Base-by-base conservation (phyloP, 2,113 vertebrate species). In the Puffinus mauretanicus region DNA sequence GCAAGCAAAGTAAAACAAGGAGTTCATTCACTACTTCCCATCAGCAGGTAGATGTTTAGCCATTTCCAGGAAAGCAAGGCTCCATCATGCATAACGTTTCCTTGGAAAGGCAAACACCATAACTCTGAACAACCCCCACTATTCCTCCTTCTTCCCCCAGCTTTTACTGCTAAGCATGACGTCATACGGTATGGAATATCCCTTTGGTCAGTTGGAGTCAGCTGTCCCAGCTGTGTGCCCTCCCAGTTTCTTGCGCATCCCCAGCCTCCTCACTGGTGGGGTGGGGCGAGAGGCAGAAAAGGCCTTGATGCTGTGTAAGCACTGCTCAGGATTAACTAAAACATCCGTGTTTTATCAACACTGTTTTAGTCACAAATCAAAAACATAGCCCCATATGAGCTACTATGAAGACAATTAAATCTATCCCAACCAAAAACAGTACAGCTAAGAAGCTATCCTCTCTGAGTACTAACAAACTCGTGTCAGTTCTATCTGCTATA, bases 31-130 rank as follows among this genome's bases (percentile, higher is more conserved):
- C 25, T 15, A 3, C 8, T 75, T 61, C 25, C 24, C 44, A 34
- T 55, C 38, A n/a, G 21, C 49, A 70, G 27, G 18, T 10, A 62
- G 21, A 5, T 29, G 21, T 13, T 61, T 13, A 61, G n/a, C 20
- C 7, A 19, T 75, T n/a, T 54, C 66, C 44, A n/a, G 57, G 25
- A 51, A 83, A 82, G 4, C 8, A 54, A n/a, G 19, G 40, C 10
- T 92, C 32, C 51, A 47, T 36, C 55, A 32, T 1, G 1, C 6
- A 0, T 25, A 38, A 12, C 2, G 0, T 0, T 79, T 32, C 16
- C 25, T 62, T 61, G 32, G 40, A 66, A 71, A 42, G 62, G 42
- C 11, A 55, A 80, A 75, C 6, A 40, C 3, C 7, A 4, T 6
- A 10, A 19, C 46, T 19, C 46, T 19, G 46, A 46, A 78, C 29